Conservation (phyloP, 2,113 vertebrate genomes). For the Pelmatolapia mariae region DNA sequence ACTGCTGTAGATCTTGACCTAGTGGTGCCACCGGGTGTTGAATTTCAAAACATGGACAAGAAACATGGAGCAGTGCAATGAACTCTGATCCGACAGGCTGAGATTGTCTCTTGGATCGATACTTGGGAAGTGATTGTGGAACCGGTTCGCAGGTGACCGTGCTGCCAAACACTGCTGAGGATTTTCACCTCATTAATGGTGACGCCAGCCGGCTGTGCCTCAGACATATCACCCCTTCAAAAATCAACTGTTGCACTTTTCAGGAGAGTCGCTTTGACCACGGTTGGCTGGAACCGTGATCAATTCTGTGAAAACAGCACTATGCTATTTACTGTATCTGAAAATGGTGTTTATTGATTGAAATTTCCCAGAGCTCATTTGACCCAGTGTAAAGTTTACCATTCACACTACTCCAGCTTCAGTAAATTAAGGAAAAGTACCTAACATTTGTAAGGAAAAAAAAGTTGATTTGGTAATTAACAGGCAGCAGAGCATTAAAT, state of each 20-base stretch:
- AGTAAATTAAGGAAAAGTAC: constrained; percentile 7
- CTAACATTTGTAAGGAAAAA: neutral
- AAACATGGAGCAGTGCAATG: constrained; percentile 16
- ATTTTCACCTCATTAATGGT: neutral
- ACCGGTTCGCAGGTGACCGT: neutral
- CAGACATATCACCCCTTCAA: neutral
- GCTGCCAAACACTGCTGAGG: neutral
- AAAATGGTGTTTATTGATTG: constrained; percentile 30
- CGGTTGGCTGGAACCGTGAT: constrained; percentile 13
- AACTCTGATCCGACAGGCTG: neutral
- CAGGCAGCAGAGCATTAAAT: constrained; percentile 36
- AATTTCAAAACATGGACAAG: neutral
- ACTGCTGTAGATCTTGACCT: neutral
- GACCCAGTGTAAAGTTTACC: constrained; percentile 14
- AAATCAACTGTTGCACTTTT: constrained; percentile 9
- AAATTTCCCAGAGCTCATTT: constrained; percentile 22
- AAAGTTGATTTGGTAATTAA: constrained; percentile 21
- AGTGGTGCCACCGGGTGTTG: neutral
- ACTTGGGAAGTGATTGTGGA: neutral
- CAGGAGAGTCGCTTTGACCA: neutral
- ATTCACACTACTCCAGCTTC: constrained; percentile 3
- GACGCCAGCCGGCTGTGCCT: neutral
- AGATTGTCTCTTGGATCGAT: constrained; percentile 2
- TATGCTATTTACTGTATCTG: constrained; percentile 21
- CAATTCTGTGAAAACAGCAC: constrained; percentile 19